Percentiles rank a stretch among this genome's conserved stretches.
These are phyloP conservation scores for Montipora capitata DNA, from an alignment of 92 coral and sea anemone species.

Conservation along the genomic window DNA sequence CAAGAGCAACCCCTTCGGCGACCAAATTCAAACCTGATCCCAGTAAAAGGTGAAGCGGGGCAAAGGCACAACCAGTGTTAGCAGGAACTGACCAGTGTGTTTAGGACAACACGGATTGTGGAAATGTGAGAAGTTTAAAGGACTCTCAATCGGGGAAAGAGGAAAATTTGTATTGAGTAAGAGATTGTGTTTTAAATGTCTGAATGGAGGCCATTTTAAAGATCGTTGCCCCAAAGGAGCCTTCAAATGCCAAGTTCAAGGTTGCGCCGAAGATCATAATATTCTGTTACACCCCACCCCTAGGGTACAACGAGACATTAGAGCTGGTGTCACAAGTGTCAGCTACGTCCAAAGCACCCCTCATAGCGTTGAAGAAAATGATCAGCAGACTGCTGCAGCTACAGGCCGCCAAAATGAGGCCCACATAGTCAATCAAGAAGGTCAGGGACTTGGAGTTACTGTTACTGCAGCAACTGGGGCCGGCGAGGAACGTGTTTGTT, in stretches of 20 bases:
- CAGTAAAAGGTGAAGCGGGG: not conserved
- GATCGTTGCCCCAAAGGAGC: conserved; percentile 66
- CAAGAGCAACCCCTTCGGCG: not conserved
- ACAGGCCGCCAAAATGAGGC: not conserved
- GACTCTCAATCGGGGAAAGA: conserved; percentile 42
- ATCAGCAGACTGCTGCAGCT: conserved; percentile 2
- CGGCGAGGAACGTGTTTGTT: conserved; percentile 75
- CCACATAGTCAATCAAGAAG: not conserved
- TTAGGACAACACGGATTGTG: conserved; percentile 74
- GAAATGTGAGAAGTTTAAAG: conserved; percentile 78
- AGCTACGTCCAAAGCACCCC: not conserved
- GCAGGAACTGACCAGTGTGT: conserved; percentile 59
- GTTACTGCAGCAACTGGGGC: conserved; percentile 67
- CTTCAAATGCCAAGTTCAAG: conserved; percentile 59
- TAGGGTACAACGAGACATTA: not conserved
- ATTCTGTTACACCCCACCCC: conserved; percentile 63
- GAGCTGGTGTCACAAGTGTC: not conserved
- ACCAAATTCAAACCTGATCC: not conserved
- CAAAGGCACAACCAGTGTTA: not conserved
- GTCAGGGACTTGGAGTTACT: not conserved
- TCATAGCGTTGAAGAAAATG: not conserved
- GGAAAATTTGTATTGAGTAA: conserved; percentile 53
- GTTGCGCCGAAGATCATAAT: conserved; percentile 65
- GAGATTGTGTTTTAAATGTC: conserved; percentile 78
- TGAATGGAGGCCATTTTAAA: conserved; percentile 71